A percentile compares a stretch with the other conserved stretches of the same genome.
These are phyloP conservation scores for Macrotis lagotis DNA, from an alignment of 2,113 vertebrate genomes.

Conservation along the genomic window DNA sequence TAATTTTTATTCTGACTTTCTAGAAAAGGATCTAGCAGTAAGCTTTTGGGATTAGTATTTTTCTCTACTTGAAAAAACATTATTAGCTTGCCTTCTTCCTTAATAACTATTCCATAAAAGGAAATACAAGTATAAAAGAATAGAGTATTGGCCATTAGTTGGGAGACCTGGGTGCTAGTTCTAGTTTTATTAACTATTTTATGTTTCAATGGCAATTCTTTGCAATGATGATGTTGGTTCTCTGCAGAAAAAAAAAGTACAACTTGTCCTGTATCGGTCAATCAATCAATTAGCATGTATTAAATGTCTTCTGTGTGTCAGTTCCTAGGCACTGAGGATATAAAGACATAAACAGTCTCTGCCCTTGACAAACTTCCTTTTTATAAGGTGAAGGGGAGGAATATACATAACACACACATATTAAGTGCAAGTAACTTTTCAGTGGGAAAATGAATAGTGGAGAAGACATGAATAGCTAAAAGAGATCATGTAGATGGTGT, in stretches of 20 bases:
- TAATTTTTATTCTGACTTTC: not conserved
- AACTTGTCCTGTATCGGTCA: not conserved
- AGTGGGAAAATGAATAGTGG: not conserved
- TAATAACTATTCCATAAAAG: not conserved
- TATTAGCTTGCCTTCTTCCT: not conserved
- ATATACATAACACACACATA: not conserved
- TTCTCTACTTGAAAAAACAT: constrained; percentile 2
- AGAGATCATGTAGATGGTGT: not conserved
- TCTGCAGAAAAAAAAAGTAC: not conserved
- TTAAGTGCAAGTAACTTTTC: not conserved
- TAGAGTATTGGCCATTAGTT: not conserved
- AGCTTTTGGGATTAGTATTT: not conserved
- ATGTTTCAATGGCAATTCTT: not conserved
- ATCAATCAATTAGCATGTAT: not conserved
- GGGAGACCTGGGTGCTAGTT: not conserved
- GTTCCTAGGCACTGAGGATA: not conserved
- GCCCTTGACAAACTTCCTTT: not conserved
- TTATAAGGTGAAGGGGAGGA: not conserved
- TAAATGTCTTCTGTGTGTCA: not conserved
- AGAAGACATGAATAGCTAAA: not conserved
- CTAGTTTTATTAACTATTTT: not conserved
- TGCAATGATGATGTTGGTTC: not conserved
- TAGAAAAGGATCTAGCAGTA: constrained; percentile 28
- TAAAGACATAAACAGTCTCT: not conserved
- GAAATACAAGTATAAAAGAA: not conserved